Evolutionary conservation across 2,113 vertebrate species (phyloP), one percentile per base, ranked within the genome.

Genomic region (Beaufortia kweichowensis): DNA sequence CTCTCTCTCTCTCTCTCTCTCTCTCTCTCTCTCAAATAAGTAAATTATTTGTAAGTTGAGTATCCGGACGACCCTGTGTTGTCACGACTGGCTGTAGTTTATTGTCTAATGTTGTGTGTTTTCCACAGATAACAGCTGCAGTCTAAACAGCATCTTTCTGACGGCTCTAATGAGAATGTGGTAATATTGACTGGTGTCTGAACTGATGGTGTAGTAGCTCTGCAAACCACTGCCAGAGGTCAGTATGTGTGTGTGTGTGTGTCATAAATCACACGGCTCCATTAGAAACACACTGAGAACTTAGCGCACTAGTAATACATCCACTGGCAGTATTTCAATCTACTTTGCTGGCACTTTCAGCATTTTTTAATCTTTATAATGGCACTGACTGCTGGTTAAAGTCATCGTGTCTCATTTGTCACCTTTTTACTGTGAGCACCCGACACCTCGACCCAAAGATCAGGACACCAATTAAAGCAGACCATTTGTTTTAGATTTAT

Each of bases 401-500:
- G 86, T 83, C 79, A 31, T 78, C 67, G 67, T 28, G 80, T 88
- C 79, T 81, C 85, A 87, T 90, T 88, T 84, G 87, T 88, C 87
- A 87, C 67, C 72, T 84, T 88, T 39, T 90, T 87, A 89, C 86
- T 86, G 83, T 85, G 79, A 74, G 78, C 86, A 81, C 65, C 77
- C 79, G 84, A 89, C 88, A 82, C 85, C 76, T 73, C 71, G 77
- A 68, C 86, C 90, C 86, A 83, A 83, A 86, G 90, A 89, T 89
- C 88, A 85, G 55, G 90, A 90, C 89, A 89, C 88, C 90, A 90
- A 91, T 91, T 91, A 91, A 90, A 89, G 82, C 80, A 71, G 82
- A 88, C 83, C 85, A 89, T 91, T 91, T 91, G 84, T 83, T 87
- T 80, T 81, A 87, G 88, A 88, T 90, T 89, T 89, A 89, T 87